Percentiles rank a stretch among this genome's conserved stretches.
phyloP scores from a whole-genome alignment of 2,797 vertebrate genomes.

The Dendrocincla tyrannina region DNA sequence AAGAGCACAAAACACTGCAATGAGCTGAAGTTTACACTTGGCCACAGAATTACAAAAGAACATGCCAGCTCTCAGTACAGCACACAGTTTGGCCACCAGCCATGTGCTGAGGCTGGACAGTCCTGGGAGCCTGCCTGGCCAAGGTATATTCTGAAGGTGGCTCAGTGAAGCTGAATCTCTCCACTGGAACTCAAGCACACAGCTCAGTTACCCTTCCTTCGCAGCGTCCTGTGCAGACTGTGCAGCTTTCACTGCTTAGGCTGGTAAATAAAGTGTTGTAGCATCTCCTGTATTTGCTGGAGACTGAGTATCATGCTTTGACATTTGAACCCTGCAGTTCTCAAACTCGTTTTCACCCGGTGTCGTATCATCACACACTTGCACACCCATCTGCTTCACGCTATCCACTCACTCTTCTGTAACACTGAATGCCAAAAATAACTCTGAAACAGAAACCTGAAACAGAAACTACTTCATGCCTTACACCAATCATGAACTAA shows the following conservation, averaged over 20 bases:
- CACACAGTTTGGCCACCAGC: not conserved
- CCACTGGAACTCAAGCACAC: not conserved
- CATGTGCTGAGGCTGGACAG: not conserved
- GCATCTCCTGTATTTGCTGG: not conserved
- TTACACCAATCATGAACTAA: not conserved
- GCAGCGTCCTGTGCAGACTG: not conserved
- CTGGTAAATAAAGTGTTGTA: not conserved
- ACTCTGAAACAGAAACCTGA: not conserved
- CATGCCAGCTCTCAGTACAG: not conserved
- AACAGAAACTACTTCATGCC: not conserved
- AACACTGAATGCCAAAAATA: not conserved
- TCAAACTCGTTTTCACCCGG: accelerated
- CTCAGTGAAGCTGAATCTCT: not conserved
- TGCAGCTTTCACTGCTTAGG: not conserved
- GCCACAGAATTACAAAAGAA: not conserved
- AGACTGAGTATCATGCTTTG: not conserved
- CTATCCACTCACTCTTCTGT: not conserved
- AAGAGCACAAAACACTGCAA: not conserved
- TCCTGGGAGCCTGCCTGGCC: not conserved
- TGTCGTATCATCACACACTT: not conserved
- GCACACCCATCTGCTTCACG: not conserved
- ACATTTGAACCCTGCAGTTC: not conserved
- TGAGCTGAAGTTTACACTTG: not conserved
- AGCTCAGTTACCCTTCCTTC: not conserved
- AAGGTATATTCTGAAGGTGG: not conserved